phyloP scores from a whole-genome alignment of 2,113 vertebrate genomes.

The Cavia aperea region DNA sequence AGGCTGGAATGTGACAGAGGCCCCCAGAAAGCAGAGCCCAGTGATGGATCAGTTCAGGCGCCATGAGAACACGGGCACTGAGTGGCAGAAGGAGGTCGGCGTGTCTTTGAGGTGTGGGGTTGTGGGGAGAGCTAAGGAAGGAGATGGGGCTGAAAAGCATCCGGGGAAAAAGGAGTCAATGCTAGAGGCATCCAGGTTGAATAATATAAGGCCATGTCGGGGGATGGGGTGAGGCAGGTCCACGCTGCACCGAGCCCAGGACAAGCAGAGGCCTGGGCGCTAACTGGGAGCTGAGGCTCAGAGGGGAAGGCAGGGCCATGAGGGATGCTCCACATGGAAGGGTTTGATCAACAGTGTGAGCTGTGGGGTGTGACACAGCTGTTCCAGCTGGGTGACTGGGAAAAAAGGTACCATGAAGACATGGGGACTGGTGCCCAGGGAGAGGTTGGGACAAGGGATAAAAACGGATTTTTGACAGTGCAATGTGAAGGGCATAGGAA shows the following conservation, averaged over 20 bases:
- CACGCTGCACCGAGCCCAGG: not conserved
- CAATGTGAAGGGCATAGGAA: not conserved
- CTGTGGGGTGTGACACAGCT: not conserved
- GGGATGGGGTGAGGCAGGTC: not conserved
- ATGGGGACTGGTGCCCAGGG: not conserved
- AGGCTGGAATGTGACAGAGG: not conserved
- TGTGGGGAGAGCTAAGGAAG: not conserved
- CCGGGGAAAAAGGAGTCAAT: not conserved
- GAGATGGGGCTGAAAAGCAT: not conserved
- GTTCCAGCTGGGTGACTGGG: not conserved
- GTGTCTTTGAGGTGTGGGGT: not conserved
- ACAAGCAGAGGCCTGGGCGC: too few species aligned
- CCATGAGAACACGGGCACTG: not conserved
- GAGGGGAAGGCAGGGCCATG: rapidly evolving
- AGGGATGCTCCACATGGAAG: not conserved
- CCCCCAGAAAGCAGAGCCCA: too few species aligned
- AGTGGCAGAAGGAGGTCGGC: not conserved
- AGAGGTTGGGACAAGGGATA: not conserved
- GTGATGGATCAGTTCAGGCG: not conserved
- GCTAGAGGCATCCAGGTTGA: not conserved
- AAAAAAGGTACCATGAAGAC: not conserved
- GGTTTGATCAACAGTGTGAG: not conserved
- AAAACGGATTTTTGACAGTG: not conserved
- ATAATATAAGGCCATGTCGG: not conserved
- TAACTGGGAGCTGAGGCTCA: not conserved